Evolutionary conservation across 2,797 vertebrate species (phyloP).

Genomic region (Poeciliopsis turneri): DNA sequence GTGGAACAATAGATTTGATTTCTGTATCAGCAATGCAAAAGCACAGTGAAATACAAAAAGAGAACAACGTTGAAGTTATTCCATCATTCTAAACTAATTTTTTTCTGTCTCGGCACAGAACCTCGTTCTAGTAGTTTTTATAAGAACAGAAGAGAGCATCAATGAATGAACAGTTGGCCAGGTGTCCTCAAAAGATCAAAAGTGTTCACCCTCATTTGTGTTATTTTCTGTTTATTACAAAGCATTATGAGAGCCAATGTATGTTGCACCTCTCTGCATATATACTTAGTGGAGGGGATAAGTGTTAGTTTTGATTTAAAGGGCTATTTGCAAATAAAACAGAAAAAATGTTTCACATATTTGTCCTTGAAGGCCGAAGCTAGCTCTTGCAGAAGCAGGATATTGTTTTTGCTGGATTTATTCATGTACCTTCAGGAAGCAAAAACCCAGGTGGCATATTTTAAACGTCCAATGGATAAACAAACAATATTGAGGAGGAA

Average conservation of each 20-base stretch:
- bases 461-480: conserved; percentile 51
- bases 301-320: background rate
- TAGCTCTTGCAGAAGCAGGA: conserved; percentile 50
- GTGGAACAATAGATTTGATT: no score
- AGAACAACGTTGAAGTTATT: no score
- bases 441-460: conserved; percentile 58
- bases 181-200: background rate
- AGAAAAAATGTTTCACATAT: background rate
- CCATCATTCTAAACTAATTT: no score
- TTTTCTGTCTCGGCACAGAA: no score
- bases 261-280: background rate
- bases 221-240: background rate
- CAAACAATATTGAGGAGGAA: conserved; percentile 55
- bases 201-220: background rate
- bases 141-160: no score
- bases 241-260: background rate
- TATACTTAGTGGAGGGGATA: background rate
- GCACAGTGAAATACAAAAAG: no score
- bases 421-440: conserved; percentile 55
- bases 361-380: background rate
- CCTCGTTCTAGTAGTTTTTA: no score
- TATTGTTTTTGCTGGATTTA: conserved; percentile 56
- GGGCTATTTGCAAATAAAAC: background rate
- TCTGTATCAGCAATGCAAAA: no score
- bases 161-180: background rate